A percentile compares a stretch with the other conserved stretches of the same genome.
Evolutionary conservation across 2,888 invertebrate genomes (phyloP).

Genomic region (Exocentrus adspersus): DNA sequence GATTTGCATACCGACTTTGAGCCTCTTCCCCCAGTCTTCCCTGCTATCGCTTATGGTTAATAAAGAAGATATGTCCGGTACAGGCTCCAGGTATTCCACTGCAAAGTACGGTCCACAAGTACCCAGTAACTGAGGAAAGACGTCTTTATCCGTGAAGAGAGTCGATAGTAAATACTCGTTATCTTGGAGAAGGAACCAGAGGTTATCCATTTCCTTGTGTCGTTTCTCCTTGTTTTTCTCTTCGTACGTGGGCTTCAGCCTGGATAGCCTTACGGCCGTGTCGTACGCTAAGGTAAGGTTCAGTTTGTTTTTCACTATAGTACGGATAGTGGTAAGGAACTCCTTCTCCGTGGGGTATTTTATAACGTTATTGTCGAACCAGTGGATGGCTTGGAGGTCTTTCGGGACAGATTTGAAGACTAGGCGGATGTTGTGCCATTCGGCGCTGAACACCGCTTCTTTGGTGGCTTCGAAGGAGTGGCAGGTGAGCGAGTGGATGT

Average conservation of each 20-base stretch:
- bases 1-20: slow-evolving; percentile 70
- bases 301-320: slow-evolving; percentile 66
- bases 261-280: slow-evolving; percentile 65
- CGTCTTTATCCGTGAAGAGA: slow-evolving; percentile 69
- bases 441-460: slow-evolving; percentile 70
- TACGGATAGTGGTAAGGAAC: slow-evolving; percentile 66
- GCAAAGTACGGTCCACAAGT: slow-evolving; percentile 73
- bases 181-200: slow-evolving; percentile 73
- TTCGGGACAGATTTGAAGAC: slow-evolving; percentile 68
- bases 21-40: slow-evolving; percentile 68
- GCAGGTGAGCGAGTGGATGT: slow-evolving; percentile 69
- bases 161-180: slow-evolving; percentile 73
- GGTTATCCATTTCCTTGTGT: slow-evolving; percentile 68
- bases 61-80: slow-evolving; percentile 66
- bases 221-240: slow-evolving; percentile 61
- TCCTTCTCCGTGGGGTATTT: slow-evolving; percentile 67
- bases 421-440: slow-evolving; percentile 68
- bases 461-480: slow-evolving; percentile 71
- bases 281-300: slow-evolving; percentile 67
- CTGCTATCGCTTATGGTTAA: slow-evolving; percentile 66
- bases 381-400: slow-evolving; percentile 62
- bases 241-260: slow-evolving; percentile 63
- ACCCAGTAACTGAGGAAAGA: slow-evolving; percentile 72
- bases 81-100: slow-evolving; percentile 71
- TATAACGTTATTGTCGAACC: slow-evolving; percentile 63